Evolutionary conservation across 2,113 vertebrate species (phyloP).

Genomic region (Mustelus asterias): DNA sequence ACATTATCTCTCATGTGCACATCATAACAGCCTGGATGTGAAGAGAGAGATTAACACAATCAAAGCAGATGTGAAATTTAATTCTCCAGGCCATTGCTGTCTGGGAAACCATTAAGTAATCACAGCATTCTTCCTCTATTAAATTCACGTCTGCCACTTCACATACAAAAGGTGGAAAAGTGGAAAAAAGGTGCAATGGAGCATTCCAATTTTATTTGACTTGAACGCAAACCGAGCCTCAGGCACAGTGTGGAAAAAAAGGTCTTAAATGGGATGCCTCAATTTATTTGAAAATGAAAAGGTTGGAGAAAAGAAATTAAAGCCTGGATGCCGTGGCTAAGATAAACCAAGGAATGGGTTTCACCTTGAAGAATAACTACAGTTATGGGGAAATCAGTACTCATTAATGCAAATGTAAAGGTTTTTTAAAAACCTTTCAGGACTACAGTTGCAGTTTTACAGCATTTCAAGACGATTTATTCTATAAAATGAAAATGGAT

Average conservation of each 20-base stretch:
- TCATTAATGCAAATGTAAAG: neutral
- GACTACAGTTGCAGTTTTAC: constrained; percentile 13
- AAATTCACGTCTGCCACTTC: constrained; percentile 94
- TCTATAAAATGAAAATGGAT: neutral
- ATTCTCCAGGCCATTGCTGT: constrained; percentile 98
- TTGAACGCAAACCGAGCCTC: constrained; percentile 75
- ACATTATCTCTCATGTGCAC: constrained; percentile 99
- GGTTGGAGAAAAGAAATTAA: constrained; percentile 65
- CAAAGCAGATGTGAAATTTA: constrained; percentile 99
- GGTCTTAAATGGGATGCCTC: constrained; percentile 77
- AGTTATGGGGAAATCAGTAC: neutral
- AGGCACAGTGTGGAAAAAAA: constrained; percentile 70
- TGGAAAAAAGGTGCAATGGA: constrained; percentile 61
- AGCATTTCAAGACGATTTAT: constrained; percentile 9
- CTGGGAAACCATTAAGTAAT: constrained; percentile 99
- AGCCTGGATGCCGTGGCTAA: constrained; percentile 60
- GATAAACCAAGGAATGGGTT: constrained; percentile 66
- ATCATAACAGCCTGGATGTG: constrained; percentile 99
- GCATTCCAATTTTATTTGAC: constrained; percentile 85
- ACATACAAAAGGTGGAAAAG: constrained; percentile 85
- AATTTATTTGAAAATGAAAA: constrained; percentile 89
- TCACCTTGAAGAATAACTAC: constrained; percentile 59
- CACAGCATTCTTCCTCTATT: constrained; percentile 97
- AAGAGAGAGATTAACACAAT: constrained; percentile 99
- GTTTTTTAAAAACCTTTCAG: neutral